Evolutionary conservation across 1,140 invertebrate genomes (phyloP), one percentile per base, ranked within the genome.

Genomic region (Brachionus paranguensis): DNA sequence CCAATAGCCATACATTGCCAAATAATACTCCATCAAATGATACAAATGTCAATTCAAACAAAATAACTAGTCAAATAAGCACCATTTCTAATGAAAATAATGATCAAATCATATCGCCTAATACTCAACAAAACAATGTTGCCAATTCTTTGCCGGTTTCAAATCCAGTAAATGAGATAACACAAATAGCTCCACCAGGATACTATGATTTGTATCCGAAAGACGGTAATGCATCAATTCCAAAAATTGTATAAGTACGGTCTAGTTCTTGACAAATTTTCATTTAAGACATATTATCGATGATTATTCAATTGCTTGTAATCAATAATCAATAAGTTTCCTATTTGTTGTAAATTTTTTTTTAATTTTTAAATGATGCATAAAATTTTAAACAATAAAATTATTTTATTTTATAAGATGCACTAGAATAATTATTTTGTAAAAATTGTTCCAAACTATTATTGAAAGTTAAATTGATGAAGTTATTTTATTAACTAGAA

Each of bases 171-270:
- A 74, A 47, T 45, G 72, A 76, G 27, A n/a, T 8, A 12, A 17
- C 20, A 14, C 72, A 53, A 50, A 29, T 50, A 50, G 7, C 43
- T 20, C 72, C 72, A 27, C 72, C 72, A 50, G 33, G 47, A 20
- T 76, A 76, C n/a, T 50, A 50, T 50, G 72, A 76, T 50, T 50
- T 76, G 27, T 76, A 76, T 76, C 72, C 72, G 17, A 76, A n/a
- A 20, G 24, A 72, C 43, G 29, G n/a, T 17, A 43, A 72, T 10
- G 1, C 68, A 17, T 41, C 65, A 17, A 45, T 74, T 45, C 20
- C 70, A 37, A 74, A 74, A 70, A 14, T 24, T 70, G 24, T 70
- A n/a, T 70, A 37, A 65, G 6, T 4, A 65, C 7, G 60, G 17
- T 14, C 3, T 6, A 50, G 33, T 7, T 37, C 33, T 37, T 37